phyloP scores from a whole-genome alignment of 2,888 invertebrate genomes.

The Caenorhabditis plicata region DNA sequence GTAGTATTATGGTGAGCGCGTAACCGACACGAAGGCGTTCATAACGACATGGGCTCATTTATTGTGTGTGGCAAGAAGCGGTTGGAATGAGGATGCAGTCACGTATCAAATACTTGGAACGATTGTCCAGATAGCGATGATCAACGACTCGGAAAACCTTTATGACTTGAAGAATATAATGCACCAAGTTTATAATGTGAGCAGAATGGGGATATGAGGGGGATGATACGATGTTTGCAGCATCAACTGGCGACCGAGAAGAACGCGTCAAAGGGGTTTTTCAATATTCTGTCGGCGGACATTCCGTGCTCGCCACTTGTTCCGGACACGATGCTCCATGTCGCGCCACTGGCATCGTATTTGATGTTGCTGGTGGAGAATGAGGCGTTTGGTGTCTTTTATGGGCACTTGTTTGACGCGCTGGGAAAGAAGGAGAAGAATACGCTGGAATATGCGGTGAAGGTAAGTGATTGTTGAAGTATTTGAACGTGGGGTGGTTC shows the following conservation, averaged over 20 bases:
- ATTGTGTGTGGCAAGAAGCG: conserved; percentile 26
- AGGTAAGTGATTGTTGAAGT: no score
- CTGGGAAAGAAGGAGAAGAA: conserved; percentile 50
- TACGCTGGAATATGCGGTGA: conserved; percentile 42
- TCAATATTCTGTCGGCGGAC: conserved; percentile 51
- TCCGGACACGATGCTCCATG: conserved; percentile 24
- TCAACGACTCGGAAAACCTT: conserved; percentile 39
- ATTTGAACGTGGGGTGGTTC: no score
- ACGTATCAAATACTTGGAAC: conserved; percentile 32
- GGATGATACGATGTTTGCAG: conserved; percentile 3
- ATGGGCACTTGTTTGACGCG: conserved; percentile 40
- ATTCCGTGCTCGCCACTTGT: conserved; percentile 53
- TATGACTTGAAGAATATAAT: conserved; percentile 45
- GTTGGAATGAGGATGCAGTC: conserved; percentile 42
- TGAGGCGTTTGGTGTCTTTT: conserved; percentile 42
- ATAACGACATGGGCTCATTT: conserved; percentile 40
- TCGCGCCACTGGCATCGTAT: conserved; percentile 51
- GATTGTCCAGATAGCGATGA: conserved; percentile 47
- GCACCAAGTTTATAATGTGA: conserved; percentile 45
- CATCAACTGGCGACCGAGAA: conserved; percentile 34
- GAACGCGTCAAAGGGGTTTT: conserved; percentile 43
- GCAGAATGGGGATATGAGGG: neutral
- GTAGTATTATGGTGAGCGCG: conserved; percentile 22
- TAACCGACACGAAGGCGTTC: conserved; percentile 22
- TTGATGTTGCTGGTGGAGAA: conserved; percentile 53